Evolutionary conservation across 35 echinoderm and acorn worm species (phyloP).

Genomic region (Diadema setosum): DNA sequence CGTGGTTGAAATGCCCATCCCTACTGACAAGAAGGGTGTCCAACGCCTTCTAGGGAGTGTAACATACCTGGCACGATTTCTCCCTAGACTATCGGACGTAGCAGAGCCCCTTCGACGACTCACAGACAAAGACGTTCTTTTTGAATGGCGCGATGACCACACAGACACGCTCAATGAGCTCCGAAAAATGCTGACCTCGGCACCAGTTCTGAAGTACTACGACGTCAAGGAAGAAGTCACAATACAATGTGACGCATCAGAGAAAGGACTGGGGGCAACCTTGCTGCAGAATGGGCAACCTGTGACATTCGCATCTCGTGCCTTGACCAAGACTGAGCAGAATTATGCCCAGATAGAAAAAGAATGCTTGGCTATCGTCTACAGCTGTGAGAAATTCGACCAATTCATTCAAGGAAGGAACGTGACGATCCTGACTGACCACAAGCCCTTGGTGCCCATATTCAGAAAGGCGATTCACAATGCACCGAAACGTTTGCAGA

Average conservation of each 20-base stretch:
- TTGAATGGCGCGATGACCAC: conserved; percentile 34
- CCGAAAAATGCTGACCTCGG: conserved; percentile 12
- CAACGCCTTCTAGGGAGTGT: conserved; percentile 20
- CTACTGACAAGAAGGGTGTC: conserved; percentile 5
- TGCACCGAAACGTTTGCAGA: conserved; percentile 63
- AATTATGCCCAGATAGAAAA: conserved; percentile 85
- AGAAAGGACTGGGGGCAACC: conserved; percentile 57
- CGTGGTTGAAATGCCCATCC: background rate
- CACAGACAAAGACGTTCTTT: conserved; percentile 15
- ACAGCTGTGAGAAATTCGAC: conserved; percentile 58
- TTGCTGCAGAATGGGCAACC: conserved; percentile 61
- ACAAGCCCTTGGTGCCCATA: conserved; percentile 63
- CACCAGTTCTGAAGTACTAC: conserved; percentile 58
- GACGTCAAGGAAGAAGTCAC: conserved; percentile 43
- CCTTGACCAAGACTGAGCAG: conserved; percentile 50
- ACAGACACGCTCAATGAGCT: conserved; percentile 41
- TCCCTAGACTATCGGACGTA: conserved; percentile 12
- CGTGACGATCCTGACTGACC: conserved; percentile 46
- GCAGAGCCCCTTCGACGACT: background rate
- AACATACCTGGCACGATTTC: conserved; percentile 18
- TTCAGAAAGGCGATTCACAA: conserved; percentile 45
- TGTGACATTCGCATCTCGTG: conserved; percentile 53
- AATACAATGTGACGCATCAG: conserved; percentile 64
- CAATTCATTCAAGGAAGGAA: conserved; percentile 50
- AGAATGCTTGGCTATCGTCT: conserved; percentile 51